Base-by-base conservation (phyloP, 2,797 vertebrate genomes). In the Sebastes steindachneri region DNA sequence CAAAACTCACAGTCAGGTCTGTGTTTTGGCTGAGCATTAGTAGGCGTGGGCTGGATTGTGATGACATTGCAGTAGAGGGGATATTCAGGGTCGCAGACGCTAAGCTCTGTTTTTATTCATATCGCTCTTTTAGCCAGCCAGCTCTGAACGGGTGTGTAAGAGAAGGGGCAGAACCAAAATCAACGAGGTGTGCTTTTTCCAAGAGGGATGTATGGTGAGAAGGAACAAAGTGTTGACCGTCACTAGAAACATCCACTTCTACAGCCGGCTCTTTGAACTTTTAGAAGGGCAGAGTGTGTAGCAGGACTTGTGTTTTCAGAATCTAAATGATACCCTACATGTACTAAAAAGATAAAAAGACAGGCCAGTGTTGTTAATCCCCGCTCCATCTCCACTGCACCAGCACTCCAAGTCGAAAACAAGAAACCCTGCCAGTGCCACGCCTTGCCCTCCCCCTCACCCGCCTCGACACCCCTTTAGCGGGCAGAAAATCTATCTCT, bases 321-420 rank as follows among this genome's bases (percentile, higher is more conserved):
- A 21, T 53, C 14, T 51, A 60, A 54, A 73, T 54, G 6, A 80
- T 73, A 66, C 19, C 4, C 19, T 60, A 15, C n/a, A 62, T 54
- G 19, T 28, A 48, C 9, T 6, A n/a, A 71, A 67, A 66, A 62
- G 17, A 5, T 37, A 35, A 60, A 65, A 71, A 37, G 53, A 83
- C 3, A 54, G 23, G 3, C 51, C 58, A 75, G 59, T 51, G 64
- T 51, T 75, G 35, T 66, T 48, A 26, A 58, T 79, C 74, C 65
- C 33, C 28, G 19, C 29, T 73, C 57, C 63, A 74, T 74, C 80
- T 86, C 73, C 79, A 83, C 26, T 93, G 91, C 90, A 93, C 82
- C 89, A 93, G 58, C 58, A 75, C 73, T 72, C 55, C 63, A 83
- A 77, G 31, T 80, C 64, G 86, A 86, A 94, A 90, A 88, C 80